Base-by-base conservation (phyloP, 2,797 vertebrate genomes). In the Micromesistius poutassou region DNA sequence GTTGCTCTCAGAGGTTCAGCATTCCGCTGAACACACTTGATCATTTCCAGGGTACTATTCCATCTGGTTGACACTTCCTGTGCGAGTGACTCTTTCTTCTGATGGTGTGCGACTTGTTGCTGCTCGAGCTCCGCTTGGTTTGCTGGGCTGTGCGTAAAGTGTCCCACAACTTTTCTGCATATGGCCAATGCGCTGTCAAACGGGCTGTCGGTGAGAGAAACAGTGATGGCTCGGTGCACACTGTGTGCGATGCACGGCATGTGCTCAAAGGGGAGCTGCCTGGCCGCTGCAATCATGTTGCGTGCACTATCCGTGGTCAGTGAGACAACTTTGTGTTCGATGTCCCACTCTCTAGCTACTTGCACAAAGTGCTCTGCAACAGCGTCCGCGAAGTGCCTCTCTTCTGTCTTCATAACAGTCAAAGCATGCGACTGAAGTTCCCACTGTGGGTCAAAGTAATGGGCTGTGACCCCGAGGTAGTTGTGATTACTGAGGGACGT, bases 281-380 rank as follows among this genome's bases (percentile, higher is more conserved):
- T 55, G 22, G 72, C 68, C 38, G 73, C 76, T 42, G 81, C 72
- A 33, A 33, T 33, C 33, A 33, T 33, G 33, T 33, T 33, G 4
- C 33, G 33, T 33, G 33, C 33, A 33, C 75, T 82, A 75, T 76
- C 68, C 6, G 81, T 77, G 72, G 62, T 50, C 50, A 55, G 50
- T 66, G 46, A 62, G 74, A 9, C 71, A 28, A 79, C 73, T 82
- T 82, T 79, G 33, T 72, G n/a, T 82, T 71, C n/a, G 38, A 74
- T 40, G 66, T 75, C 42, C 72, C 81, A 79, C 75, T 79, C 66
- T 33, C 66, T 38, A 25, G 72, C 78, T 72, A 82, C 75, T 19
- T 76, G n/a, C 55, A 79, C 74, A 71, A 82, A 82, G 13, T 62
- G 33, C 33, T 33, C 33, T 33, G 33, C 33, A 33, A 33, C 33